Evolutionary conservation across 2,888 invertebrate genomes (phyloP), one percentile per base, ranked within the genome.

Genomic region (Sarcophaga subvicina): DNA sequence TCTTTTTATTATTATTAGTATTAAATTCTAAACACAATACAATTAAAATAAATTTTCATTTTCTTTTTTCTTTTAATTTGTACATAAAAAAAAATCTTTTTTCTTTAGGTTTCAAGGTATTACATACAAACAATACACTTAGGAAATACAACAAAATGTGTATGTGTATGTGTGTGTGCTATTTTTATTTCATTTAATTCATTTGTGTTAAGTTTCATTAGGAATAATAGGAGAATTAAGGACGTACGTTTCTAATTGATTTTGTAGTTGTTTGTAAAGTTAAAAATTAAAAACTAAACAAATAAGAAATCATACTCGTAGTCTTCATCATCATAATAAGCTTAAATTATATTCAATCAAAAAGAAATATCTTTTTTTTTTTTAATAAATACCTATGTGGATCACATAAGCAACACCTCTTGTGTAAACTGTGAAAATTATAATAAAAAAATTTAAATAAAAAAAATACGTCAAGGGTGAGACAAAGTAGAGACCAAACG

Each of bases 271-370:
- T 14, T 8, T 8, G 37, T 66, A 45, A 54, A 67, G 12, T 67
- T 67, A 67, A 17, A 37, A 54, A 63, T 63, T 69, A 69, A 75
- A 75, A 77, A 64, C 14, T 67, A 70, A 79, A 81, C 37, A 10
- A 62, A 62, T 59, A 11, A 54, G 25, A 73, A 80, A 67, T 4
- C 62, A 71, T 66, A 37, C 2, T 37, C 37, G 6, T 37, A 27
- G 27, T 27, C 27, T 27, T 37, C 37, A 37, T 37, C 37, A 8
- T 37, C 37, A 37, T 37, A 54, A 27, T 77, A 77, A 45, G 64
- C 80, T 83, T 86, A 86, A 83, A 77, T 70, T 78, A 77, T 37
- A 37, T 37, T 8, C 37, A 37, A 37, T 37, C 1, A 67, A 67
- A 64, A 20, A 63, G 17, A 8, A 22, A 54, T 37, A 1, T 54